phyloP scores from a whole-genome alignment of 2,113 vertebrate species.

The Salvelinus alpinus region DNA sequence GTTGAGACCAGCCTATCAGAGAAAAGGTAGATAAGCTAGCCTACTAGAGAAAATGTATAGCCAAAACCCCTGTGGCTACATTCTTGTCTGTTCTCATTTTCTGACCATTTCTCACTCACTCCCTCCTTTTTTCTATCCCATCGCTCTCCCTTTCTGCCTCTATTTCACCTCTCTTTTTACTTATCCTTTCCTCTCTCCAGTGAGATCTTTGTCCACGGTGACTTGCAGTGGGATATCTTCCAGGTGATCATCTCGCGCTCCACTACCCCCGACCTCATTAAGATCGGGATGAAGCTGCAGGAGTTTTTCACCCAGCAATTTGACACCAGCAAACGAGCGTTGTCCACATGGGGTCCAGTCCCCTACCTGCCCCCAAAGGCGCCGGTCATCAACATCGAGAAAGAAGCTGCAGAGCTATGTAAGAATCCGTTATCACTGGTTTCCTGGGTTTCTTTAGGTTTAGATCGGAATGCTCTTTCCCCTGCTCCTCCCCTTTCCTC shows the following conservation, averaged over 20 bases:
- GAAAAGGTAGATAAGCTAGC: slow-evolving; percentile 82
- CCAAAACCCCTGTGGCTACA: no score
- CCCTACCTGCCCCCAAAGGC: slow-evolving; percentile 92
- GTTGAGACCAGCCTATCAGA: slow-evolving; percentile 88
- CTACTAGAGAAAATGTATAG: not conserved
- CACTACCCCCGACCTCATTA: slow-evolving; percentile 97
- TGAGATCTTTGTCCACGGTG: slow-evolving; percentile 96
- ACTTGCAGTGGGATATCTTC: slow-evolving; percentile 99
- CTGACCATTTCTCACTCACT: not conserved
- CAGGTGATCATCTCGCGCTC: slow-evolving; percentile 99
- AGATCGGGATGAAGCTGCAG: slow-evolving; percentile 99
- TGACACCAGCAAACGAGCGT: slow-evolving; percentile 95
- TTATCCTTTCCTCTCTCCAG: slow-evolving; percentile 63
- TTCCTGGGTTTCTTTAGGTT: not conserved
- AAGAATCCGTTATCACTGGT: slow-evolving; percentile 50
- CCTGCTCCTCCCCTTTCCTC: not conserved
- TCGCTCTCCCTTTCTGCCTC: not conserved
- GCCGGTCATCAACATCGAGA: slow-evolving; percentile 81
- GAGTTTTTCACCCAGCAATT: slow-evolving; percentile 99
- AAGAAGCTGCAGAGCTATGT: slow-evolving; percentile 87
- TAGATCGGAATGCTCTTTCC: no score
- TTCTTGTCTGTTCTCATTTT: not conserved
- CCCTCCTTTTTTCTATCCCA: not conserved
- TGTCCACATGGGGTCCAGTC: slow-evolving; percentile 97
- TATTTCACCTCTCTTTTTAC: not conserved